A percentile compares a stretch with the other conserved stretches of the same genome.
Conservation (phyloP, 2,888 invertebrate genomes). For the Aphodius sticticus region DNA sequence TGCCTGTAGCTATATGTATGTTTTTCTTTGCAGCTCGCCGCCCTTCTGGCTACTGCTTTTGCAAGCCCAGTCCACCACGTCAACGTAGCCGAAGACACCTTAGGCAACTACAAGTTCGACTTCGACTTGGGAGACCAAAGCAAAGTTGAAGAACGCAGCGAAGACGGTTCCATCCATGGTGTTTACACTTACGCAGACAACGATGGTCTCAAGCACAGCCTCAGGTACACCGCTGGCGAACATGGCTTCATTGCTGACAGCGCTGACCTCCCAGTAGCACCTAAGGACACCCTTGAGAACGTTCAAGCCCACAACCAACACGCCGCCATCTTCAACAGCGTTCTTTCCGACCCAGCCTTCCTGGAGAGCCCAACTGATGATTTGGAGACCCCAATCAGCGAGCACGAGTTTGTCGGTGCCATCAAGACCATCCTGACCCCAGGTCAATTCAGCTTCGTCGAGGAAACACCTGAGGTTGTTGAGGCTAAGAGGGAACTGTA, state of each 20-base stretch:
- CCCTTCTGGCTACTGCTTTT: constrained; percentile 30
- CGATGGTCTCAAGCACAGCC: constrained; percentile 41
- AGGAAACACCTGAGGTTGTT: constrained; percentile 45
- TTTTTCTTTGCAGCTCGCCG: constrained; percentile 19
- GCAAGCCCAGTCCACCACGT: constrained; percentile 32
- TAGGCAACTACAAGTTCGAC: constrained; percentile 44
- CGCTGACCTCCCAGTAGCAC: constrained; percentile 43
- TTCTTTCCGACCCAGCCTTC: constrained; percentile 32
- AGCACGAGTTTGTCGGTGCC: constrained; percentile 20
- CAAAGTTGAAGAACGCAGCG: constrained; percentile 41
- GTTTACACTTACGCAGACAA: constrained; percentile 44
- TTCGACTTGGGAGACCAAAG: constrained; percentile 41
- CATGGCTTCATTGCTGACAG: constrained; percentile 42
- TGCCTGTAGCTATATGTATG: neutral
- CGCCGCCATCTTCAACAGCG: constrained; percentile 33
- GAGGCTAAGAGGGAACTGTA: constrained; percentile 43
- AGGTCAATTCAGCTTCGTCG: constrained; percentile 33
- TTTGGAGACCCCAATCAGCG: constrained; percentile 31
- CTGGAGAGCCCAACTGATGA: constrained; percentile 32
- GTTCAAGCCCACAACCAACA: constrained; percentile 44
- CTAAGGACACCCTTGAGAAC: constrained; percentile 49
- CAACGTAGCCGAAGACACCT: constrained; percentile 43
- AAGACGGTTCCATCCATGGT: constrained; percentile 43
- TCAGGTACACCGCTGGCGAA: constrained; percentile 41
- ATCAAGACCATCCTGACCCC: constrained; percentile 21